These are phyloP conservation scores for Amniataba percoides DNA, from an alignment of 2,797 vertebrate genomes.

Conservation along the genomic window DNA sequence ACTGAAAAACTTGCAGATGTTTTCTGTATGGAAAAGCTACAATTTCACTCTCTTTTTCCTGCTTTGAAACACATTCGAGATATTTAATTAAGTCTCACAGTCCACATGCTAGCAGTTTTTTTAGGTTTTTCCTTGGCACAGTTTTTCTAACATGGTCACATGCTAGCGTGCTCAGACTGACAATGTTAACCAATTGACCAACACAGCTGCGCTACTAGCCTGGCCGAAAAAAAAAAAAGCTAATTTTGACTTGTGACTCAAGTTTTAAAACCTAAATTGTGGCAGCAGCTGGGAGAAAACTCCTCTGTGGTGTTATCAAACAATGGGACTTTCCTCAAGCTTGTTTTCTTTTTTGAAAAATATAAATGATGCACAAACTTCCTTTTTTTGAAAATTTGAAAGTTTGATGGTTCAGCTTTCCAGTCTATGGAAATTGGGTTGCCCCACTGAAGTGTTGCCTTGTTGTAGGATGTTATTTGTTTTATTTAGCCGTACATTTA, in stretches of 20 bases:
- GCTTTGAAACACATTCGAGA: too few species aligned
- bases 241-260: neutral
- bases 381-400: constrained; percentile 1
- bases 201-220: neutral
- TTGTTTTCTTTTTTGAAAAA: constrained; percentile 54
- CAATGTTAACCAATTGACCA: neutral
- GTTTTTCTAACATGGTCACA: too few species aligned
- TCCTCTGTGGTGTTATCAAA: constrained; percentile 28
- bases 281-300: constrained; percentile 35
- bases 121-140: neutral
- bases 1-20: too few species aligned
- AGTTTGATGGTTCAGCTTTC: neutral
- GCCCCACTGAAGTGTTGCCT: neutral
- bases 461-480: constrained; percentile 18
- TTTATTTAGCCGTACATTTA: constrained; percentile 28
- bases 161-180: neutral
- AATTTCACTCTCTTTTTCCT: too few species aligned
- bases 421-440: neutral
- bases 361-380: constrained; percentile 40
- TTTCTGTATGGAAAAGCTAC: too few species aligned
- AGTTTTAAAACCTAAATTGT: constrained; percentile 34
- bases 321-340: constrained; percentile 58
- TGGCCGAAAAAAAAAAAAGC: neutral
- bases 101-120: too few species aligned
- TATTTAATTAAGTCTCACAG: too few species aligned